Percentiles rank a stretch among this genome's conserved stretches.
These are phyloP conservation scores for Lytechinus pictus DNA, from an alignment of 35 echinoderm and acorn worm species.

Conservation along the genomic window DNA sequence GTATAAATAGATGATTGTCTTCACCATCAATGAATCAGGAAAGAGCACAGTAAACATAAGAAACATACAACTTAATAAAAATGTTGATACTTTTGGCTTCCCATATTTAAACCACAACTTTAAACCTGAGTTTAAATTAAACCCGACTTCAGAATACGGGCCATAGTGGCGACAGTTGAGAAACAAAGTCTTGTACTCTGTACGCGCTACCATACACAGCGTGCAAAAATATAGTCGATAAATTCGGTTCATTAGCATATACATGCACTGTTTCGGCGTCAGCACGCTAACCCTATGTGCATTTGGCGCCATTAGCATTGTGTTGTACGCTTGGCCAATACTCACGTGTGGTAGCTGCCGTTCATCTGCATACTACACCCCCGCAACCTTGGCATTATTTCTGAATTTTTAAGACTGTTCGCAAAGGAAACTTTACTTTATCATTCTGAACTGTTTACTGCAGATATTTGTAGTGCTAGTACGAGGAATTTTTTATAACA, in stretches of 20 bases:
- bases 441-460: neutral
- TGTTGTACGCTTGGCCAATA: constrained; percentile 15
- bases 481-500: neutral
- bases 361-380: neutral
- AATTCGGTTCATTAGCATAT: constrained; percentile 35
- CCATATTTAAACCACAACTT: no score
- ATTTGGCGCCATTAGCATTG: constrained; percentile 40
- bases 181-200: neutral
- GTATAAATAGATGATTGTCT: no score
- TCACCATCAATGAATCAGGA: no score
- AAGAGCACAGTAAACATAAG: no score
- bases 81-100: no score
- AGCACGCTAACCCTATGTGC: constrained; percentile 22
- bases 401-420: neutral
- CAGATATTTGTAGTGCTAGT: neutral
- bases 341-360: neutral
- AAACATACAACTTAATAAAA: no score
- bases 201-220: neutral
- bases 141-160: no score
- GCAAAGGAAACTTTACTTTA: neutral
- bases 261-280: neutral
- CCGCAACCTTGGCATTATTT: neutral
- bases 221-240: neutral
- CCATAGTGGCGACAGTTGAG: no score
- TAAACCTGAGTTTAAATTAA: no score